Conservation (phyloP, 2,113 vertebrate genomes). For the Tamias sibiricus region DNA sequence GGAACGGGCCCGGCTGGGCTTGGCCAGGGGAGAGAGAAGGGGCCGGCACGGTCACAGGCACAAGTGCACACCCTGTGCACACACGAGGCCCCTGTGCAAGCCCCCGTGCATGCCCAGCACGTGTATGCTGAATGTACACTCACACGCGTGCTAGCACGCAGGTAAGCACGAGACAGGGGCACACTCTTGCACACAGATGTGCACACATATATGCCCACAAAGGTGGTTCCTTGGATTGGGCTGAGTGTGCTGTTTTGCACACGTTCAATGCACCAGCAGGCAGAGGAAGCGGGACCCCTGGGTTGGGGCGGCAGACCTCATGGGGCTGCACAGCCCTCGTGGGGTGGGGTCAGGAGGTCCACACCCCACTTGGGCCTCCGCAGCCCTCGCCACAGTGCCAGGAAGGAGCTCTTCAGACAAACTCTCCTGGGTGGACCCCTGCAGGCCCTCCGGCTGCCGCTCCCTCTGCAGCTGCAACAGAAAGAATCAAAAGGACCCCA, state of each 20-base stretch:
- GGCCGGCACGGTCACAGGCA: background rate
- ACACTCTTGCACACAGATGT: background rate
- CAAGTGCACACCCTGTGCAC: background rate
- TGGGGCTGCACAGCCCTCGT: rapidly evolving
- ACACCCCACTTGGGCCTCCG: background rate
- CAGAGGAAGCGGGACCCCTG: rapidly evolving
- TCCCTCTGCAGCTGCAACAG: background rate
- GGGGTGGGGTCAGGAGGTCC: background rate
- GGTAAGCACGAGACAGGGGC: background rate
- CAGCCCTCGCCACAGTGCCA: rapidly evolving
- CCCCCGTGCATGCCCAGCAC: background rate
- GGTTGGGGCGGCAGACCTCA: rapidly evolving
- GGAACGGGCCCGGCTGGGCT: background rate
- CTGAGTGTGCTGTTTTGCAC: background rate
- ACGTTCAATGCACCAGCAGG: rapidly evolving
- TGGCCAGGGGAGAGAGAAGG: background rate
- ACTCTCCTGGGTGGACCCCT: background rate
- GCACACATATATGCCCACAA: no score
- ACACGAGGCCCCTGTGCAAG: no score
- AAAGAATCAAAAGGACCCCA: background rate
- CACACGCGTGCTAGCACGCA: background rate
- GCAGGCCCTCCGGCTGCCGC: background rate
- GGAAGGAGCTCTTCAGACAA: background rate
- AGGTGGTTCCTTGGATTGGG: rapidly evolving
- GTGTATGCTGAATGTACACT: no score